Evolutionary conservation across 1,140 invertebrate genomes (phyloP), one percentile per base, ranked within the genome.

Genomic region (Pseudomyrmex flavicornis): DNA sequence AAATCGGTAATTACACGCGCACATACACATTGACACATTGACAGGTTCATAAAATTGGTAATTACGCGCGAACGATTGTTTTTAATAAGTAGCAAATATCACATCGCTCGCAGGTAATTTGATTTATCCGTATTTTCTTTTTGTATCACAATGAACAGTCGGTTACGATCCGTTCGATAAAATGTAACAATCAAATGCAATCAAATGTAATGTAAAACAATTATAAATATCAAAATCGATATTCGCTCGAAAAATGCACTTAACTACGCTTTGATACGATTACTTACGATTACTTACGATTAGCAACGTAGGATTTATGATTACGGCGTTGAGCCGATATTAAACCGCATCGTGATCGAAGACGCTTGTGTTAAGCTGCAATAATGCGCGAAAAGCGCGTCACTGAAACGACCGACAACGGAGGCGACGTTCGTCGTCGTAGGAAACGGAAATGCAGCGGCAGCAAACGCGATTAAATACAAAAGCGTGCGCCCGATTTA

Each of bases 401-500:
- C 9, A 50, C 65, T 70, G 62, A 75, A 82, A 82, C 56, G 77
- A 61, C 26, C 58, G 46, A 35, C 35, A 35, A 5, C 35, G 35
- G 5, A 0, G 5, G 35, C 35, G 35, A 56, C 79, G 68, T 74
- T 74, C 35, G 58, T 82, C 61, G 59, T 52, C 68, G 50, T 20
- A 63, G 62, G 17, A 50, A 79, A 83, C 73, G 63, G 62, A 79
- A 79, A 79, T 56, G 61, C 63, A 68, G 52, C 74, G 35, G 73
- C 63, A 62, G 56, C 52, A 84, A 35, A 66, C 52, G 73, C 74
- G 74, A 84, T 84, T 84, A 84, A 79, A 59, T 59, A 76, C 59
- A 83, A 83, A 83, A 83, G 63, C 82, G 15, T 35, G 35, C 61
- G 70, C 69, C 22, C 17, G 56, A 63, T 58, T 65, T 65, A 76